These are phyloP conservation scores for Tipula confusa DNA, from an alignment of 2,888 invertebrate species.

Conservation along the genomic window DNA sequence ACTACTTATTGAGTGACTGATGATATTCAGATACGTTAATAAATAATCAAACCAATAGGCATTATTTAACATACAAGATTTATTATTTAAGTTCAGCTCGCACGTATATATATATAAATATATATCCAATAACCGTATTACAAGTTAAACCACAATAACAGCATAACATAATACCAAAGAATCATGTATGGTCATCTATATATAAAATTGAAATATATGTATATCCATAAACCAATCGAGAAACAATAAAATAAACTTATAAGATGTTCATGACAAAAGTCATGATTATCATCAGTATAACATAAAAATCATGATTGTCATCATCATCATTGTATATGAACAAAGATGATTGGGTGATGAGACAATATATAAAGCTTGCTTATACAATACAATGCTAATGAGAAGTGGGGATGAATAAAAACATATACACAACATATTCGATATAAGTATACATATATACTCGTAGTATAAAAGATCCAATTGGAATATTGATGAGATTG, in stretches of 20 bases:
- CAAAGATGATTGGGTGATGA: background rate
- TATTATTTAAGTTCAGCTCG: background rate
- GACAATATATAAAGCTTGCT: background rate
- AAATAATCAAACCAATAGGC: too few relatives aligned
- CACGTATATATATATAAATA: background rate
- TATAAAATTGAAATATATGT: background rate
- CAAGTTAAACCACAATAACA: background rate
- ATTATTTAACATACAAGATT: background rate
- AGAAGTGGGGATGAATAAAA: background rate
- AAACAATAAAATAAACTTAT: background rate
- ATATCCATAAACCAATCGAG: constrained; percentile 15
- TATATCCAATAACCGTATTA: background rate
- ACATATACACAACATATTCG: background rate
- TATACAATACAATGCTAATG: background rate
- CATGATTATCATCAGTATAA: constrained; percentile 16
- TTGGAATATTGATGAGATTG: background rate
- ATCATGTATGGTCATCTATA: background rate
- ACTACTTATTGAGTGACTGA: too few relatives aligned
- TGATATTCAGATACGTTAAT: too few relatives aligned
- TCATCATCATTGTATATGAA: background rate
- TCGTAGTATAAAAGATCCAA: background rate
- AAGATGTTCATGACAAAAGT: constrained; percentile 25
- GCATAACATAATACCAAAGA: background rate
- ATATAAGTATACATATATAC: too few relatives aligned
- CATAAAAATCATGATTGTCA: constrained; percentile 20